Conservation (phyloP, 2,113 vertebrate species). For the Manacus vitellinus region DNA sequence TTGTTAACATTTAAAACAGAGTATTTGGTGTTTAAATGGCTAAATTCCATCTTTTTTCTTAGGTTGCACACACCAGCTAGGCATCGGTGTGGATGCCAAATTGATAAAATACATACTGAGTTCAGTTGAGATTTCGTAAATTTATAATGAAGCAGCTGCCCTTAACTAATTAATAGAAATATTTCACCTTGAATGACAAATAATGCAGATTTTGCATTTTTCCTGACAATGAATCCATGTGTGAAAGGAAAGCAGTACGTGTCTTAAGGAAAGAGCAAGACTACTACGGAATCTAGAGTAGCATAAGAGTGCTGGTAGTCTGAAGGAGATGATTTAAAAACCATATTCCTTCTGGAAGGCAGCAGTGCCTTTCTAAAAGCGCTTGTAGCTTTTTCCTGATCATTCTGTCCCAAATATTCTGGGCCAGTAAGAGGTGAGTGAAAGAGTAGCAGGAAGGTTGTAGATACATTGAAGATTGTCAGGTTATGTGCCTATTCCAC, state of each 20-base stretch:
- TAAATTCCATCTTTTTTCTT: not conserved
- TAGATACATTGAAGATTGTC: not conserved
- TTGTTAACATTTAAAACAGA: not conserved
- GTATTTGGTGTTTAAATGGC: not conserved
- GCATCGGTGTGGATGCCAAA: not conserved
- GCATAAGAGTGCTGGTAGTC: not conserved
- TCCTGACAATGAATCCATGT: not conserved
- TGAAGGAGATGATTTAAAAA: not conserved
- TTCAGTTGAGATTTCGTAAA: not conserved
- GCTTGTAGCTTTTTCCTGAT: not conserved
- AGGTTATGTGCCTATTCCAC: not conserved
- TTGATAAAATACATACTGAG: not conserved
- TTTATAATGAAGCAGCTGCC: not conserved
- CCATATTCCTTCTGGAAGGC: not conserved
- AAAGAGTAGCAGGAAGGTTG: not conserved
- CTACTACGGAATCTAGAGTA: not conserved
- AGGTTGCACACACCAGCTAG: not conserved
- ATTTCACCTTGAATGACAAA: not conserved
- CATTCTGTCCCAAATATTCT: not conserved
- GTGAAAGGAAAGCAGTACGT: not conserved
- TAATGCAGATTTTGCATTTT: not conserved
- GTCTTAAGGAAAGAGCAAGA: not conserved
- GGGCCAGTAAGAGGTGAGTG: not conserved
- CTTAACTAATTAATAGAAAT: not conserved
- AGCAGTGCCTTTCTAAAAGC: not conserved